Conservation (phyloP, 2,113 vertebrate species). For the Apteryx owenii region DNA sequence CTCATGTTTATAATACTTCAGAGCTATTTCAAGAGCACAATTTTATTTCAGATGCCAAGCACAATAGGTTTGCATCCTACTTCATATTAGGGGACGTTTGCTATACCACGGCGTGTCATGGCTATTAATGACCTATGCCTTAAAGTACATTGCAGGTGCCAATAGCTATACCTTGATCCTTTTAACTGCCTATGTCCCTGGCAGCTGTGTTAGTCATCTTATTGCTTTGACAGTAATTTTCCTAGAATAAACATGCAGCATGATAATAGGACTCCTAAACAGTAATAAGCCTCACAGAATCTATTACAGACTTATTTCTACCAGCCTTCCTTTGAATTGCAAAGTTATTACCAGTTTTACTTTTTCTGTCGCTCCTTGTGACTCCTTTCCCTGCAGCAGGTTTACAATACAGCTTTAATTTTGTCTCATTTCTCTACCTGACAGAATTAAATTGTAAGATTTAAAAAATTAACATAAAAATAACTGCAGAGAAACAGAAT, state of each 20-base stretch:
- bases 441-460: neutral
- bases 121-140: neutral
- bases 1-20: neutral
- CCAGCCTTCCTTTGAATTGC: neutral
- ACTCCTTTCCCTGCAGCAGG: neutral
- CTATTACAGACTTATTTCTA: slow-evolving; percentile 10
- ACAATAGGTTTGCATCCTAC: slow-evolving; percentile 13
- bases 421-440: neutral
- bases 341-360: neutral
- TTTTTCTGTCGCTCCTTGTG: neutral
- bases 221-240: neutral
- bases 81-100: neutral
- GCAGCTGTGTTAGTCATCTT: neutral
- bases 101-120: neutral
- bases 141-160: neutral
- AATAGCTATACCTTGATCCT: neutral
- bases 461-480: neutral
- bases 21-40: slow-evolving; percentile 25
- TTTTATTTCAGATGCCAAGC: neutral
- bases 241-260: neutral
- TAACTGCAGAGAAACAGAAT: neutral
- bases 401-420: neutral
- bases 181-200: neutral
- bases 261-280: neutral
- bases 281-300: neutral